Evolutionary conservation across 2,113 vertebrate genomes (phyloP).

Genomic region (Neotoma lepida): DNA sequence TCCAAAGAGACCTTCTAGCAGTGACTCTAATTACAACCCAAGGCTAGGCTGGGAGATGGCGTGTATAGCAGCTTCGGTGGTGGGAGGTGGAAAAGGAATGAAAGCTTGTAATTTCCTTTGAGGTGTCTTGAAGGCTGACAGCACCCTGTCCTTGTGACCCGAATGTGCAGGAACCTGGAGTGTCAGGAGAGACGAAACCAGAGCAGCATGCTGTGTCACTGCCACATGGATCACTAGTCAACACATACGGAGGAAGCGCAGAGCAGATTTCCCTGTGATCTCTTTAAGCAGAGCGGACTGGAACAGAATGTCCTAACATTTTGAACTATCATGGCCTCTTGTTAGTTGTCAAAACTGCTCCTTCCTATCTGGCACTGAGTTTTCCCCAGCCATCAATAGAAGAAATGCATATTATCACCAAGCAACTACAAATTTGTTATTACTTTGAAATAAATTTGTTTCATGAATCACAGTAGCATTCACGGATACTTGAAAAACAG

Average conservation of each 20-base stretch:
- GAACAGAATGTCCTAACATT: neutral
- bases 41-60: slow-evolving; percentile 29
- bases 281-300: neutral
- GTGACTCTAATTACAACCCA: slow-evolving; percentile 71
- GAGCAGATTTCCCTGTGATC: neutral
- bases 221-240: neutral
- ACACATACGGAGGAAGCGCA: neutral
- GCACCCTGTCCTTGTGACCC: slow-evolving; percentile 37
- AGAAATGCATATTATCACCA: neutral
- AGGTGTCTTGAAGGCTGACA: slow-evolving; percentile 53
- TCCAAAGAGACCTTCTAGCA: slow-evolving; percentile 46
- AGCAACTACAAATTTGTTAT: neutral
- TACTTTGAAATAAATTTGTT: neutral
- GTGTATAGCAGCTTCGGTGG: slow-evolving; percentile 53
- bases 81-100: slow-evolving; percentile 58
- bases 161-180: neutral
- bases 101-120: slow-evolving; percentile 71
- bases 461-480: neutral
- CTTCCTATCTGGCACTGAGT: neutral
- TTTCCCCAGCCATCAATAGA: neutral
- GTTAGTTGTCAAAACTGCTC: neutral
- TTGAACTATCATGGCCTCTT: neutral
- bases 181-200: neutral
- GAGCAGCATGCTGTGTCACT: neutral
- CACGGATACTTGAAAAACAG: neutral